Base-by-base conservation (phyloP, 2,888 invertebrate genomes). In the Caenorhabditis angaria region DNA sequence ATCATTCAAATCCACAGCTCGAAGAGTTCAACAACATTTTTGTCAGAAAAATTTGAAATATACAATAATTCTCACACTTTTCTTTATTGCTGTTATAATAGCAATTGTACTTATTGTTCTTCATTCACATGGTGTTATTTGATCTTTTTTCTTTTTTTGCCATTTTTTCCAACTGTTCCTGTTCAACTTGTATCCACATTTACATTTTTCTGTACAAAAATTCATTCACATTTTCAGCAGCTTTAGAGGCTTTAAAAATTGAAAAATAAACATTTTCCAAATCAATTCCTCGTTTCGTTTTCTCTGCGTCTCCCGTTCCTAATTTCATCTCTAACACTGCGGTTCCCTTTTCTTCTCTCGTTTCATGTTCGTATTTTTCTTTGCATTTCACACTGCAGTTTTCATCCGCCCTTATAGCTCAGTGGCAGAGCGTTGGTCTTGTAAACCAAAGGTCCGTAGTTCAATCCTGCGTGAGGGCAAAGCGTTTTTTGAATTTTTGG, bases 31-130 rank as follows among this genome's bases (percentile, higher is more conserved):
- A 62, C 82, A 84, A 20, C 74, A 81, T 54, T 81, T 85, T 70
- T 87, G 87, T 56, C 68, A 81, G 68, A 68, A 80, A 56, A 85
- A 85, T 60, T 71, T 81, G 35, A 87, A 87, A 62, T 87, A 85
- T 82, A 87, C 84, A 20, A 77, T 83, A 53, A 78, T 85, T 50
- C 51, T 83, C 12, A 72, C 76, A 32, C 51, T 79, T 8, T 61
- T 79, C 51, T 35, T 57, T 25, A 41, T 72, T 50, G 47, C 73
- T 50, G 27, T 79, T n/a, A 55, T 79, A 28, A 20, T 47, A 48
- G 41, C 35, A 12, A 63, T 71, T 48, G 72, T 72, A 32, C 54
- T 72, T 41, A 67, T n/a, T 25, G 32, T 56, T 28, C 20, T 56
- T 10, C 32, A 56, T 20, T 20, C n/a, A 6, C 54, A 66, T 25